phyloP scores from a whole-genome alignment of 1,140 invertebrate species.

The Lordiphosa mommai region DNA sequence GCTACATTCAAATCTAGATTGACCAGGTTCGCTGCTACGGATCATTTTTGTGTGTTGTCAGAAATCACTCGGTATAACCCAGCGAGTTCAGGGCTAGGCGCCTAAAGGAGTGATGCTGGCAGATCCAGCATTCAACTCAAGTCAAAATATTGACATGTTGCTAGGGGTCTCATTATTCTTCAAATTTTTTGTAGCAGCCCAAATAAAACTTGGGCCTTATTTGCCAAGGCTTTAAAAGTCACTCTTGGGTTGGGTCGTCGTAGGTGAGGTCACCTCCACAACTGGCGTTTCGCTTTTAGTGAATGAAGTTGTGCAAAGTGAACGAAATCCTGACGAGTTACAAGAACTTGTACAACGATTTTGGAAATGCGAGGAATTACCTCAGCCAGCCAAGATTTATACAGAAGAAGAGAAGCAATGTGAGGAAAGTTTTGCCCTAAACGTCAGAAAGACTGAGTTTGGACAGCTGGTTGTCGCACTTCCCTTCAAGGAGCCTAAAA shows the following conservation, averaged over 20 bases:
- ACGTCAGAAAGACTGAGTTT: too few species aligned
- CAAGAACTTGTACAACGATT: neutral
- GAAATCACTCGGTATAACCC: constrained; percentile 6
- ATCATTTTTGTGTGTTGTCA: too few species aligned
- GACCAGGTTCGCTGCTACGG: too few species aligned
- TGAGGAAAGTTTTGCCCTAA: too few species aligned
- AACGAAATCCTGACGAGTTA: neutral
- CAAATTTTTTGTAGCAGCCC: constrained; percentile 2
- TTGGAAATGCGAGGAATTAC: too few species aligned
- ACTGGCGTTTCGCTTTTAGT: neutral
- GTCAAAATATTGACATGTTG: neutral
- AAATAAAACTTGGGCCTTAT: constrained; percentile 1
- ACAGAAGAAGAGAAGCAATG: too few species aligned
- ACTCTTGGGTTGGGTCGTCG: constrained; percentile 3
- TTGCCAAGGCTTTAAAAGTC: constrained; percentile 2
- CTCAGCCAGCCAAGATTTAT: too few species aligned
- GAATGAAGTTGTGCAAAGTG: neutral
- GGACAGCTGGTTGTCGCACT: too few species aligned
- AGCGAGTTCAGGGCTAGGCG: neutral
- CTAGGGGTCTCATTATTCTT: constrained; percentile 1
- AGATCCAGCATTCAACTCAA: constrained; percentile 5
- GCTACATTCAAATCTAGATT: constrained; percentile 1
- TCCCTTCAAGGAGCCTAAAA: too few species aligned
- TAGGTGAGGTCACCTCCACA: neutral
- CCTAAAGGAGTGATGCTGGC: constrained; percentile 3